These are phyloP conservation scores for Staurois parvus DNA, from an alignment of 2,797 vertebrate genomes.

Conservation along the genomic window DNA sequence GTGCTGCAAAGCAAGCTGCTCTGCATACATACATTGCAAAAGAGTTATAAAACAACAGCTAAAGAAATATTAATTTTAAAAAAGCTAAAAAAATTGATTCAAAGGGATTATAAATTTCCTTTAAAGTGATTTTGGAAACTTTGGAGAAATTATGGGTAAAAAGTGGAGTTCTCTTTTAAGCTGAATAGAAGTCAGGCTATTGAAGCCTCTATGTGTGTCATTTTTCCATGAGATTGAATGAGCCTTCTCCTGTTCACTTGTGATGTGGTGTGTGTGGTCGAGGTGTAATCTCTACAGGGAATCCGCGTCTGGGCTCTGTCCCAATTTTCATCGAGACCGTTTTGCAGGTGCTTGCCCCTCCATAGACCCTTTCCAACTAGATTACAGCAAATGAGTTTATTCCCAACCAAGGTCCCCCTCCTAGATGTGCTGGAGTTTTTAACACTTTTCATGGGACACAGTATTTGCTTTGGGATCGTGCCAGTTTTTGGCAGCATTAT, in stretches of 20 bases:
- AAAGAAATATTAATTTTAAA: too few species aligned
- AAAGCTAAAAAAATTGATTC: too few species aligned
- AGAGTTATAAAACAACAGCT: too few species aligned
- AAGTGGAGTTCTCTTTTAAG: background rate
- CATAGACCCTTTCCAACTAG: conserved; percentile 16
- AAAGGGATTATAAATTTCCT: too few species aligned
- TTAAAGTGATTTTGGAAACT: background rate
- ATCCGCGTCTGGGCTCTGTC: conserved; percentile 11
- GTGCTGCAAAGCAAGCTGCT: too few species aligned
- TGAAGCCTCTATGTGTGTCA: background rate
- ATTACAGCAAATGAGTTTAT: conserved; percentile 30
- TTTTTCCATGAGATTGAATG: conserved; percentile 12
- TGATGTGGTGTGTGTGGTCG: conserved; percentile 44
- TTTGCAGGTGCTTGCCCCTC: conserved; percentile 43
- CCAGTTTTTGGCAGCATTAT: conserved; percentile 18
- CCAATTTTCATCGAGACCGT: conserved; percentile 24
- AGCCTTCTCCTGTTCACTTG: conserved; percentile 10
- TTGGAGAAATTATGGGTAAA: background rate
- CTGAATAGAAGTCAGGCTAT: background rate
- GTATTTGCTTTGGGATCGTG: conserved; percentile 6
- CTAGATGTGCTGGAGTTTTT: conserved; percentile 32
- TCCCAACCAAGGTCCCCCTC: conserved; percentile 19
- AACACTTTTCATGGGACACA: conserved; percentile 10
- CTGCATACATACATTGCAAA: too few species aligned
- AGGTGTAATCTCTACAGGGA: conserved; percentile 37